A percentile compares a stretch with the other conserved stretches of the same genome.
Conservation (phyloP, 2,888 invertebrate species). For the Hirtodrosophila cameraria region DNA sequence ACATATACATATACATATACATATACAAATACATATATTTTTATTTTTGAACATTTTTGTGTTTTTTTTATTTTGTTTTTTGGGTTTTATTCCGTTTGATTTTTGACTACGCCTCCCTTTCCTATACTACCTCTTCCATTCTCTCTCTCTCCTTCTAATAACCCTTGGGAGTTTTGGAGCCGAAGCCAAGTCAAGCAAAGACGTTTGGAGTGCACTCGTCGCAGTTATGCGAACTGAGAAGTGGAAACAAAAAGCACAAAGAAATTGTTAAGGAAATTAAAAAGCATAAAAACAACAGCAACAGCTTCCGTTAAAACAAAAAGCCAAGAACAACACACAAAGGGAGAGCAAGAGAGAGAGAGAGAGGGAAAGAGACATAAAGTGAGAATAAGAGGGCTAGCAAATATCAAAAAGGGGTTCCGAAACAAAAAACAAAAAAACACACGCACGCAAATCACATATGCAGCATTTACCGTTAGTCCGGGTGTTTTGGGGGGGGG, state of each 20-base stretch:
- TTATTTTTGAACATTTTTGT: not conserved
- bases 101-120: slow-evolving; percentile 35
- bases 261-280: slow-evolving; percentile 79
- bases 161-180: slow-evolving; percentile 26
- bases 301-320: slow-evolving; percentile 79
- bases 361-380: not conserved
- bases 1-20: not conserved
- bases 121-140: slow-evolving; percentile 6
- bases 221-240: slow-evolving; percentile 55
- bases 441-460: slow-evolving; percentile 58
- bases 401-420: slow-evolving; percentile 24
- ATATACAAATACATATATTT: slow-evolving; percentile 11
- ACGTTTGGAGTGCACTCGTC: slow-evolving; percentile 71
- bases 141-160: slow-evolving; percentile 4
- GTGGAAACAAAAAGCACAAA: slow-evolving; percentile 71
- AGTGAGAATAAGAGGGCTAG: too few species aligned
- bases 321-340: slow-evolving; percentile 16
- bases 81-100: slow-evolving; percentile 31
- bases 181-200: slow-evolving; percentile 70
- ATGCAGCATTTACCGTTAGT: slow-evolving; percentile 77
- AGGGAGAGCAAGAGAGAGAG: not conserved
- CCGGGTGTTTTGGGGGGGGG: not conserved
- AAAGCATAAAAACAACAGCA: slow-evolving; percentile 79
- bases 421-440: slow-evolving; percentile 6
- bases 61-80: slow-evolving; percentile 1